Conservation (phyloP, 1,140 invertebrate genomes). For the Venustaconcha ellipsiformis region DNA sequence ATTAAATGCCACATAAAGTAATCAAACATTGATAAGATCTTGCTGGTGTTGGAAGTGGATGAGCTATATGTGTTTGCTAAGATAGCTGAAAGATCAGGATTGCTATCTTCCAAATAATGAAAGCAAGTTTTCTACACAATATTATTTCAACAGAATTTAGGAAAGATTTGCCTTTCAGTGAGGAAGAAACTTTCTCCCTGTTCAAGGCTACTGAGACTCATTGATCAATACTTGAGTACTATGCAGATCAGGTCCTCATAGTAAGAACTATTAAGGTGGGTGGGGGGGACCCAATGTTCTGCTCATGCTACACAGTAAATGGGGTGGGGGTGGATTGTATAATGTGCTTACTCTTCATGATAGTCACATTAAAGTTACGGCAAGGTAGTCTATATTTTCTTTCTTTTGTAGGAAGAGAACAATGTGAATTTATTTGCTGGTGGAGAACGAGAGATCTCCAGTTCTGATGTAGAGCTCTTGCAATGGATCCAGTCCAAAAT, state of each 20-base stretch:
- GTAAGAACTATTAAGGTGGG: background rate
- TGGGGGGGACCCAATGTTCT: background rate
- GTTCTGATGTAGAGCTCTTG: constrained; percentile 24
- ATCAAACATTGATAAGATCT: no score
- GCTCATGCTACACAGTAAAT: background rate
- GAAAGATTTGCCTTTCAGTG: no score
- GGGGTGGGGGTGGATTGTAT: background rate
- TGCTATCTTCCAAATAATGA: no score
- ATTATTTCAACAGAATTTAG: no score
- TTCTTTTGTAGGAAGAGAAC: constrained; percentile 22
- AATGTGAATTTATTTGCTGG: constrained; percentile 31
- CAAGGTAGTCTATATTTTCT: background rate
- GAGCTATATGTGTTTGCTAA: no score
- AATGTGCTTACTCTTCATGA: background rate
- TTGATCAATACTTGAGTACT: no score
- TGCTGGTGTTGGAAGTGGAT: no score
- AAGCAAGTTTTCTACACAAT: no score
- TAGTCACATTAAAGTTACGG: background rate
- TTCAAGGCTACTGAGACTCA: no score
- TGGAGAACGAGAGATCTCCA: constrained; percentile 26
- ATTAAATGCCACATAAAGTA: no score
- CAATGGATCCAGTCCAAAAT: constrained; percentile 25
- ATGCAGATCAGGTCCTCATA: background rate
- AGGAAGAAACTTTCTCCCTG: no score
- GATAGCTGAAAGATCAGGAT: no score